A percentile compares a stretch with the other conserved stretches of the same genome.
Conservation (phyloP, 2,888 invertebrate species). For the Aphelenchoides bicaudatus region DNA sequence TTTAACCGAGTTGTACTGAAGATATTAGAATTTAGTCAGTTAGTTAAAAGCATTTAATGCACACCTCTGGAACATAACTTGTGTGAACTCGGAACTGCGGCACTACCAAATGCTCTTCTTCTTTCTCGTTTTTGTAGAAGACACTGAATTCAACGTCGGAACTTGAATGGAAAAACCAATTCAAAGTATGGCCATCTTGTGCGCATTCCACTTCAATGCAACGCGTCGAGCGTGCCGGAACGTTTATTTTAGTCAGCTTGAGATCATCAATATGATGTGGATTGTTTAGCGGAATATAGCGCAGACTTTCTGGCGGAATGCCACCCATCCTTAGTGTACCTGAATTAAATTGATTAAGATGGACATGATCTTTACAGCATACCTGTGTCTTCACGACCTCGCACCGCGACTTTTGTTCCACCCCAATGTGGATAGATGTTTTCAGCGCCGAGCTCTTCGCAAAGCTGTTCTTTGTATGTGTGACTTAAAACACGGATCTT, state of each 20-base stretch:
- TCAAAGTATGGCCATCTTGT: slow-evolving; percentile 21
- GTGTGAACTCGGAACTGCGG: slow-evolving; percentile 51
- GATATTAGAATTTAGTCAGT: too few relatives aligned
- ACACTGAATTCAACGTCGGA: slow-evolving; percentile 37
- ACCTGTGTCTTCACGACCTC: slow-evolving; percentile 33
- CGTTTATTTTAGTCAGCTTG: slow-evolving; percentile 39
- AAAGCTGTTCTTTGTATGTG: slow-evolving; percentile 27
- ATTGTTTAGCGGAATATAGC: slow-evolving; percentile 35
- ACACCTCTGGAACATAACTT: slow-evolving; percentile 55
- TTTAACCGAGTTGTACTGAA: slow-evolving; percentile 38
- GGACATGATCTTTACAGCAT: slow-evolving; percentile 40
- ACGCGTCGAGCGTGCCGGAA: slow-evolving; percentile 41
- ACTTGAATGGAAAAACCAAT: slow-evolving; percentile 36
- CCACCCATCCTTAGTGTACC: slow-evolving; percentile 9
- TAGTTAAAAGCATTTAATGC: too few relatives aligned
- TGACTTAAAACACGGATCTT: slow-evolving; percentile 33
- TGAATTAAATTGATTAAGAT: slow-evolving; percentile 31
- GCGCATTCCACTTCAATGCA: slow-evolving; percentile 18
- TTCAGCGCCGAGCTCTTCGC: slow-evolving; percentile 34
- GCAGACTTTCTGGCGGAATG: slow-evolving; percentile 29
- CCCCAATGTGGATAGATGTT: slow-evolving; percentile 37
- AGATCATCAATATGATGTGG: slow-evolving; percentile 37
- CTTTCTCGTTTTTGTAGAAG: slow-evolving; percentile 6
- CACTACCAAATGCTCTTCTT: slow-evolving; percentile 30
- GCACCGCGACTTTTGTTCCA: slow-evolving; percentile 26